These are phyloP conservation scores for Dromas ardeola DNA, from an alignment of 2,113 vertebrate species.

Conservation along the genomic window DNA sequence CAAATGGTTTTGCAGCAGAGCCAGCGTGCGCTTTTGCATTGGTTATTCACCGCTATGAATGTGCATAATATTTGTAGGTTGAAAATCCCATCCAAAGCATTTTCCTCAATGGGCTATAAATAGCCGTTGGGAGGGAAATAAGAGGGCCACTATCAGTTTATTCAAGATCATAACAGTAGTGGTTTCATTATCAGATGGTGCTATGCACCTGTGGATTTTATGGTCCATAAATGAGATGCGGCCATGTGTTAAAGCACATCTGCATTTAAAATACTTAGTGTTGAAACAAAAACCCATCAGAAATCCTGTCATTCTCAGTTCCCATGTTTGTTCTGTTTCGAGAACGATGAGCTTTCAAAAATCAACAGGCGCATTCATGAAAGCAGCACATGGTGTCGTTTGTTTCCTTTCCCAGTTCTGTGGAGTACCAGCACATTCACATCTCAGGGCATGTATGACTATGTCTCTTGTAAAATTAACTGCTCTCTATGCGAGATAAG, in stretches of 20 bases:
- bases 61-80: neutral
- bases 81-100: conserved; percentile 6
- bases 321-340: neutral
- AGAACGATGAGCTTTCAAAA: conserved; percentile 13
- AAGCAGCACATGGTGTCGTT: neutral
- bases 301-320: neutral
- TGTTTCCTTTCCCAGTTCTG: conserved; percentile 16
- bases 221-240: neutral
- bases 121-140: neutral
- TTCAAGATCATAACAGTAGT: neutral
- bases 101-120: neutral
- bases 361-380: neutral
- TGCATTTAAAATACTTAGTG: conserved; percentile 13
- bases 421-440: neutral
- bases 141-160: neutral
- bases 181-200: conserved; percentile 5
- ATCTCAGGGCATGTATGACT: neutral
- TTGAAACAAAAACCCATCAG: neutral
- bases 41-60: neutral
- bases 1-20: conserved; percentile 6
- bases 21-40: neutral
- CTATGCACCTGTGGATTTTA: conserved; percentile 50
- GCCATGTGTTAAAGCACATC: conserved; percentile 9
- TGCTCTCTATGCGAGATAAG: neutral
- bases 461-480: neutral